Evolutionary conservation across 2,797 vertebrate species (phyloP), one percentile per base, ranked within the genome.

Genomic region (Notamacropus eugenii): DNA sequence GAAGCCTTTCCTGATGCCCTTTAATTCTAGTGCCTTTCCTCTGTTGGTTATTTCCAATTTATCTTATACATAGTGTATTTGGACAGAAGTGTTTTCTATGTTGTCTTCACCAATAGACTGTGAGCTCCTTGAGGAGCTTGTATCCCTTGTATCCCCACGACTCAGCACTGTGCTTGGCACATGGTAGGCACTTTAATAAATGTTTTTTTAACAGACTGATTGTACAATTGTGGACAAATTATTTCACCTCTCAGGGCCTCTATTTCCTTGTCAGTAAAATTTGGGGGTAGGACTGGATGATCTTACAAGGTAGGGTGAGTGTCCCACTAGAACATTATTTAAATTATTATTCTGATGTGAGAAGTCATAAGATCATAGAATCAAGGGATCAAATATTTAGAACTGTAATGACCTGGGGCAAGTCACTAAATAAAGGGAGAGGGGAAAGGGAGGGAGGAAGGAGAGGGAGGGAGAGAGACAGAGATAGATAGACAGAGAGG

Each of bases 401-500:
- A 67, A 67, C 1, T 67, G 31, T 34, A 34, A n/a, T 67, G 34
- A 67, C 59, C 11, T 67, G 59, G 31, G 3, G 31, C 34, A 67
- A 67, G 4, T 67, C 31, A n/a, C 31, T n/a, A 67, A 67, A 58
- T 58, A 12, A 67, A 58, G 8, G 31, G 1, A 13, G 4, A 34
- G n/a, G 28, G 10, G 31, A 14, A 58, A 58, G 57, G 29, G 58
- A 31, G 10, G 3, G 58, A n/a, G 34, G 3, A 8, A 19, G 62
- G 8, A 16, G 34, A 16, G 13, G 13, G 0, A 29, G 16, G 12
- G 28, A 59, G 10, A 5, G 12, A 34, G 0, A 28, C 6, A 90
- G 50, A 62, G 1, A 31, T 0, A 59, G 9, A 67, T 0, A 28
- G 16, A 28, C 1, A 74, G 4, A n/a, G 0, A 29, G 9, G 8